phyloP scores from a whole-genome alignment of 2,888 invertebrate genomes.

The Mystacides longicornis region DNA sequence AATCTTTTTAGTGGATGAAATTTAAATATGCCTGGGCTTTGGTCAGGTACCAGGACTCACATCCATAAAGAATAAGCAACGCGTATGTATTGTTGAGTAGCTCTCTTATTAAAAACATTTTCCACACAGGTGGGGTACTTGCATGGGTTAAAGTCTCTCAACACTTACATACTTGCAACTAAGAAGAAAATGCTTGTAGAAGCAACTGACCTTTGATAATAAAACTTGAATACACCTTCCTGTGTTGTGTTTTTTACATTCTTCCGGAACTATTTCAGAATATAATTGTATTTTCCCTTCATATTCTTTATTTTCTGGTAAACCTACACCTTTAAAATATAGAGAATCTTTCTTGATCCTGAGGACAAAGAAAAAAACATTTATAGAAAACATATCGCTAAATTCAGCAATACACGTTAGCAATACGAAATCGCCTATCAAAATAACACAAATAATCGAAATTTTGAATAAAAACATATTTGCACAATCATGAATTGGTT shows the following conservation, averaged over 20 bases:
- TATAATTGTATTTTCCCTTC: constrained; percentile 83
- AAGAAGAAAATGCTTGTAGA: not conserved
- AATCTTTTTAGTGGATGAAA: too few species aligned
- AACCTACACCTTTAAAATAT: constrained; percentile 79
- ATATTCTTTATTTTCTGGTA: constrained; percentile 75
- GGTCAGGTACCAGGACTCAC: too few species aligned
- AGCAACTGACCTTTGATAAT: constrained; percentile 49
- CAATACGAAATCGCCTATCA: not conserved
- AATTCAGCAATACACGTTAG: not conserved
- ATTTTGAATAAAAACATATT: not conserved
- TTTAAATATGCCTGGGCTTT: too few species aligned
- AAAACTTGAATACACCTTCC: constrained; percentile 70
- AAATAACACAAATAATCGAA: not conserved
- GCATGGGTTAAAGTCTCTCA: too few species aligned
- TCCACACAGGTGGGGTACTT: too few species aligned
- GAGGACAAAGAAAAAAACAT: constrained; percentile 27
- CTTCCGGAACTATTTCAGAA: constrained; percentile 74
- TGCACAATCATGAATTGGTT: too few species aligned
- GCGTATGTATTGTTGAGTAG: too few species aligned
- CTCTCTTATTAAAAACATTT: too few species aligned
- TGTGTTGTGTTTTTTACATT: constrained; percentile 62
- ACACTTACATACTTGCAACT: too few species aligned
- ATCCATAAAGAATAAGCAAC: too few species aligned
- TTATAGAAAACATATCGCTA: not conserved
- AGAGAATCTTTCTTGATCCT: constrained; percentile 64